Percentiles rank a stretch among this genome's conserved stretches.
phyloP scores from a whole-genome alignment of 2,113 vertebrate species.

The Chloropsis cyanopogon region DNA sequence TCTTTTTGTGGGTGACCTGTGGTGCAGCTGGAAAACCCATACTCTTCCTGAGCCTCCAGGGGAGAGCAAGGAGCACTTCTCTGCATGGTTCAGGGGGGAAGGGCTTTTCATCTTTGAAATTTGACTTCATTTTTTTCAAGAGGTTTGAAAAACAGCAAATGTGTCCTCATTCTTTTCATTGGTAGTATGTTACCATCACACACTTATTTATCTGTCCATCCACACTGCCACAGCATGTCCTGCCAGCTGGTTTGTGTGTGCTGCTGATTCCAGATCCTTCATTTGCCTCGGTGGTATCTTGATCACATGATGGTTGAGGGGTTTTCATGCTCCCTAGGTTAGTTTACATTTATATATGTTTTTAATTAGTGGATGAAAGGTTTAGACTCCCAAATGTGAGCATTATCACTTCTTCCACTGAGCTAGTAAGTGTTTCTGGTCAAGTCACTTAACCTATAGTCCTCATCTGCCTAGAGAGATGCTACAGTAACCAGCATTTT shows the following conservation, averaged over 20 bases:
- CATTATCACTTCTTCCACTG: neutral
- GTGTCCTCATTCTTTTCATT: rapidly evolving
- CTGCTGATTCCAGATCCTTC: neutral
- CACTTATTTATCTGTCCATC: neutral
- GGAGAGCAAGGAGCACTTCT: neutral
- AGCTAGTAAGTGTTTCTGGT: neutral
- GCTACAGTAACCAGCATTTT: neutral
- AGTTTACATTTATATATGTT: neutral
- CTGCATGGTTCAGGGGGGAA: neutral
- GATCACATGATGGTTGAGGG: neutral
- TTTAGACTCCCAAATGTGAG: neutral
- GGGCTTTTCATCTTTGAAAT: neutral
- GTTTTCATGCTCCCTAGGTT: neutral
- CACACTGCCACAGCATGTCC: neutral
- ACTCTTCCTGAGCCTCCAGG: neutral
- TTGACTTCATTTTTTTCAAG: neutral
- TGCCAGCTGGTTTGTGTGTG: neutral
- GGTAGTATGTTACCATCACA: neutral
- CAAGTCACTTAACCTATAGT: neutral
- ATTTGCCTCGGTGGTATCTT: neutral
- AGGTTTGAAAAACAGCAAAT: neutral
- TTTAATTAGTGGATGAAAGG: neutral
- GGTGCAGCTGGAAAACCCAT: neutral
- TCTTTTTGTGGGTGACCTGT: neutral
- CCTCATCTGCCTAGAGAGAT: neutral